Evolutionary conservation across 2,888 invertebrate genomes (phyloP).

Genomic region (Cephalotes varians): DNA sequence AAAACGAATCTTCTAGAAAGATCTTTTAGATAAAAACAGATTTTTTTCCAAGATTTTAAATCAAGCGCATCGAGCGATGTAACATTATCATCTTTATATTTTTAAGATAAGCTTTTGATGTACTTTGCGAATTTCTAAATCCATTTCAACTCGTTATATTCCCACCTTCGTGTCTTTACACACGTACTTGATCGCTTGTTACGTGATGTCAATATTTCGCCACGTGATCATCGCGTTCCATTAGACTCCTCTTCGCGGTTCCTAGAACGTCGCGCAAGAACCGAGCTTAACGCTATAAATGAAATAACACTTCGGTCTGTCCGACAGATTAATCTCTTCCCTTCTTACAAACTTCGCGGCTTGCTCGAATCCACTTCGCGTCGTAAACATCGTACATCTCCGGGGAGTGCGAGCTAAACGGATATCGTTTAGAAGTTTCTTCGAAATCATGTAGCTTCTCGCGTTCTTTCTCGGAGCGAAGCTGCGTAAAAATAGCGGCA

Average conservation of each 20-base stretch:
- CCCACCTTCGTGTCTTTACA: background rate
- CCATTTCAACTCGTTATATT: background rate
- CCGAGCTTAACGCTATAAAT: conserved; percentile 21
- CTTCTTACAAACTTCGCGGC: conserved; percentile 39
- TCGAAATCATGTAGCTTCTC: conserved; percentile 21
- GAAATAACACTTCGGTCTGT: conserved; percentile 46
- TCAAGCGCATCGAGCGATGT: background rate
- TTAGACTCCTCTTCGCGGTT: conserved; percentile 1
- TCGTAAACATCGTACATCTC: conserved; percentile 56
- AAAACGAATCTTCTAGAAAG: background rate
- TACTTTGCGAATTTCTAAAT: background rate
- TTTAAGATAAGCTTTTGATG: background rate
- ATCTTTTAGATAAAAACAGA: background rate
- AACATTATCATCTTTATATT: background rate
- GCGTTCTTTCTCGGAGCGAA: background rate
- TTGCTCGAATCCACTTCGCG: conserved; percentile 32
- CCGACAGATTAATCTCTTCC: conserved; percentile 60
- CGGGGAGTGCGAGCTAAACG: conserved; percentile 9
- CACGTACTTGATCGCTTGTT: background rate
- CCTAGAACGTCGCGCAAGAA: conserved; percentile 12
- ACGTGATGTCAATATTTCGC: conserved; percentile 19
- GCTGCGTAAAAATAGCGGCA: conserved; percentile 37
- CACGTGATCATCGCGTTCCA: conserved; percentile 10
- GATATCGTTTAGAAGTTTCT: conserved; percentile 34
- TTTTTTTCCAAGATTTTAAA: background rate